These are phyloP conservation scores for Poecilia gillii DNA, from an alignment of 2,797 vertebrate genomes.

Conservation along the genomic window DNA sequence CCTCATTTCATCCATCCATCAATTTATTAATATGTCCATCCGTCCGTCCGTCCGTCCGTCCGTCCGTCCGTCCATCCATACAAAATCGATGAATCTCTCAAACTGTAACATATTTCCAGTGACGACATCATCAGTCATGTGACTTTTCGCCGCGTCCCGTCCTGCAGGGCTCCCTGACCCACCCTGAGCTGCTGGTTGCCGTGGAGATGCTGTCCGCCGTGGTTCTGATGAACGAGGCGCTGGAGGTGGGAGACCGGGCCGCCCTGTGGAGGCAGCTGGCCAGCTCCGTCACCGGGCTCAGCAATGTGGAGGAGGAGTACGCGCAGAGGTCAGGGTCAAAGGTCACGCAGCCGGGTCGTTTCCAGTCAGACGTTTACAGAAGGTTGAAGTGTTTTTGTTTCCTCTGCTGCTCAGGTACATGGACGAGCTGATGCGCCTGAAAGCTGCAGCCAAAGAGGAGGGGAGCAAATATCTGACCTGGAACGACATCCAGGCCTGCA, in stretches of 20 bases:
- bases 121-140: no score
- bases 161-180: slow-evolving; percentile 87
- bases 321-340: slow-evolving; percentile 86
- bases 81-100: neutral
- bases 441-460: slow-evolving; percentile 82
- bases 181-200: slow-evolving; percentile 92
- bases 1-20: no score
- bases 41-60: no score
- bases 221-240: slow-evolving; percentile 93
- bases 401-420: slow-evolving; percentile 85
- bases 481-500: slow-evolving; percentile 96
- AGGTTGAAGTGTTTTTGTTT: neutral
- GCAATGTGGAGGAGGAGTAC: slow-evolving; percentile 94
- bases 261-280: slow-evolving; percentile 92
- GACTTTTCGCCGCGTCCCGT: neutral
- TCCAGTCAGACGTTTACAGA: neutral
- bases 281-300: slow-evolving; percentile 90
- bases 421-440: slow-evolving; percentile 91
- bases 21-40: no score
- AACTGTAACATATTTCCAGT: neutral
- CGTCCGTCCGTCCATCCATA: no score
- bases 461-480: slow-evolving; percentile 90
- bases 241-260: slow-evolving; percentile 88
- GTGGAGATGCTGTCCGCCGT: slow-evolving; percentile 98
- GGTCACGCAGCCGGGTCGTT: fast-evolving